These are phyloP conservation scores for Gymnogyps californianus DNA, from an alignment of 2,113 vertebrate genomes.

Conservation along the genomic window DNA sequence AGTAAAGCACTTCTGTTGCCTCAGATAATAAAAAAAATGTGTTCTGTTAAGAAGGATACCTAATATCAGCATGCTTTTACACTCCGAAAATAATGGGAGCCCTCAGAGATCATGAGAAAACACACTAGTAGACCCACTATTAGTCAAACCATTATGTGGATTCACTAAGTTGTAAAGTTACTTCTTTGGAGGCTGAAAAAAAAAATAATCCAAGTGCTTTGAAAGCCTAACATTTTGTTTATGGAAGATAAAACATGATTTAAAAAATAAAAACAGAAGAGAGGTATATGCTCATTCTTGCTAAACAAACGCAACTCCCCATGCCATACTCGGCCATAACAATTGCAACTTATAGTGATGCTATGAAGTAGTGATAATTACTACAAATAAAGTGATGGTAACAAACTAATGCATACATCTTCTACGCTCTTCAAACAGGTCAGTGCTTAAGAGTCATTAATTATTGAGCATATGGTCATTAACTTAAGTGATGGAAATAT, in stretches of 20 bases:
- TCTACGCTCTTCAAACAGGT: not conserved
- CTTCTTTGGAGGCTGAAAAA: not conserved
- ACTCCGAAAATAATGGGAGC: not conserved
- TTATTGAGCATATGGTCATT: not conserved
- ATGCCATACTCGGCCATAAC: not conserved
- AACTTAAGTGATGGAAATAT: not conserved
- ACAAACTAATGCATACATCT: not conserved
- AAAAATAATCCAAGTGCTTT: not conserved
- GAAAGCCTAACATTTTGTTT: not conserved
- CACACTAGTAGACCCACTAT: not conserved
- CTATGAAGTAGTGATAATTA: not conserved
- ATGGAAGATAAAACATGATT: not conserved
- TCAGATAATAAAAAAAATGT: not conserved
- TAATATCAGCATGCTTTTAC: not conserved
- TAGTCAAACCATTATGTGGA: not conserved
- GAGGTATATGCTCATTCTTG: not conserved
- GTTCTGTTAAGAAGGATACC: not conserved
- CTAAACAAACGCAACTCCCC: not conserved
- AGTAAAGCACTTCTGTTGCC: not conserved
- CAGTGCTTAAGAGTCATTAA: not conserved
- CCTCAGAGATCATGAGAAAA: not conserved
- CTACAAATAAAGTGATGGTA: not conserved
- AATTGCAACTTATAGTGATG: accelerated
- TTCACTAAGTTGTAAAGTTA: not conserved
- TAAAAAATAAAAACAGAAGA: not conserved